Base-by-base conservation (phyloP, 1,140 invertebrate genomes). In the Cephus cinctus region DNA sequence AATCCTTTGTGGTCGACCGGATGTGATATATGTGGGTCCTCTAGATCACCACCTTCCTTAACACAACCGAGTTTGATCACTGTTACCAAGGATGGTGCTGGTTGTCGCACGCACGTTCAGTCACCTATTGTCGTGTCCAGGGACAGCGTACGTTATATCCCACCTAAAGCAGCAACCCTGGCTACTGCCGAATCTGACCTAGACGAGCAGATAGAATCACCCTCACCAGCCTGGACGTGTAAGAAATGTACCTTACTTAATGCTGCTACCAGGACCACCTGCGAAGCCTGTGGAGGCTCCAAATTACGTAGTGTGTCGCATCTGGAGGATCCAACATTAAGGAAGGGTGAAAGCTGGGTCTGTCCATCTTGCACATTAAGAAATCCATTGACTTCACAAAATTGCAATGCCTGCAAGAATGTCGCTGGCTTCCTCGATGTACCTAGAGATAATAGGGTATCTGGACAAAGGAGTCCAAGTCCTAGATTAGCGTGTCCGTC, bases 171-270 rank as follows among this genome's bases (percentile, higher is more conserved):
- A 3, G 65, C 67, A 9, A 81, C 79, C n/a, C 56, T 75, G 32
- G 72, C 73, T 1, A 72, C 69, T 0, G 62, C 54, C 11, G 65
- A 77, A 49, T 65, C 73, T 41, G 58, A 77, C 60, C 40, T 69
- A 6, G 71, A 75, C 4, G 69, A 76, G 48, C 62, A 69, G n/a
- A 25, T 65, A 1, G 69, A 71, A 12, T 52, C 61, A n/a, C 43
- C 51, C 18, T 52, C 54, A n/a, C 73, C 81, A 30, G 81, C 83
- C 12, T 95, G 92, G 92, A 87, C 88, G 4, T 94, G 92, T 67
- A 85, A 85, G 53, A 92, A 92, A 61, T 94, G 92, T 68, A 94
- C 92, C 1, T 77, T 94, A 34, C 80, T 92, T 2, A 94, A 94
- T 75, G 80, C 83, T 15, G 78, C 79, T 1, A 74, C 78, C 15